Evolutionary conservation across 2,797 vertebrate species (phyloP), one percentile per base, ranked within the genome.

Genomic region (Centropyge bicolor): DNA sequence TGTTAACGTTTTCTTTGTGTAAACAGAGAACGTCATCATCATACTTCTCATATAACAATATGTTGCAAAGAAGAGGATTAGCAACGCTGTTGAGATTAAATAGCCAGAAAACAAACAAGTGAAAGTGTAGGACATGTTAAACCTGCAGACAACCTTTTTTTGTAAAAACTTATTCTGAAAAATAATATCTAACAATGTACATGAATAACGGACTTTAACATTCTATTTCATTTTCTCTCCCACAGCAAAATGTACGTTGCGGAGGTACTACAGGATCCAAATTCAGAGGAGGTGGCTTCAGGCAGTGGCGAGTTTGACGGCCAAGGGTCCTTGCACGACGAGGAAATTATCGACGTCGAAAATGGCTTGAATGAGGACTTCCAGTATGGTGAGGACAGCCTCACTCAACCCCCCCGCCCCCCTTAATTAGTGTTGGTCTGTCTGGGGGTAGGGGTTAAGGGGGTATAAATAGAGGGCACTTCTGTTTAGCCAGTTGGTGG

Each of bases 371-470:
- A 96, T 0, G 97, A 97, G 90, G 97, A 98, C 93, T 99, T 99
- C 95, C 98, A 98, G 93, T 99, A 98, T 6, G 98, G 97, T 27
- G 98, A 99, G 93, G 98, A 98, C 94, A 97, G 98, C 92, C 97
- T 99, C 88, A 97, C n/a, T n/a, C n/a, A n/a, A n/a, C n/a, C n/a
- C n/a, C n/a, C n/a, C n/a, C n/a, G n/a, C n/a, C n/a, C n/a, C n/a
- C n/a, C n/a, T n/a, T n/a, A n/a, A n/a, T n/a, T n/a, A n/a, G n/a
- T n/a, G n/a, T n/a, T n/a, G n/a, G n/a, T n/a, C n/a, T n/a, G n/a
- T n/a, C n/a, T n/a, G n/a, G n/a, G n/a, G n/a, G n/a, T n/a, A n/a
- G n/a, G n/a, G n/a, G n/a, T n/a, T n/a, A n/a, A n/a, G n/a, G n/a
- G n/a, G n/a, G n/a, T n/a, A n/a, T n/a, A n/a, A n/a, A n/a, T n/a